Evolutionary conservation across 2,888 invertebrate species (phyloP).

Genomic region (Ischnus inquisitorius): DNA sequence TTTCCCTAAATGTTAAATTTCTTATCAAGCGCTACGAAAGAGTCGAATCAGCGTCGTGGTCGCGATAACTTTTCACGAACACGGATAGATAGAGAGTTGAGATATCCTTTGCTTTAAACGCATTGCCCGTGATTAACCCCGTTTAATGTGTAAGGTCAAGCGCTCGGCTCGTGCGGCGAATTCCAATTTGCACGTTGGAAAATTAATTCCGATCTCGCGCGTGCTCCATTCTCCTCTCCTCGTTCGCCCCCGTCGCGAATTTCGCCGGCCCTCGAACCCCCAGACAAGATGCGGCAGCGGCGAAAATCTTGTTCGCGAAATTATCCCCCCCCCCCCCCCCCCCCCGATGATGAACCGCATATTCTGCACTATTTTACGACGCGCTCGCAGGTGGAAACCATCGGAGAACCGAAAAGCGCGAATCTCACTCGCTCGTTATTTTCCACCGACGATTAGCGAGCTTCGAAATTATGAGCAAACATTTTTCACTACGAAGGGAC

Average conservation of each 20-base stretch:
- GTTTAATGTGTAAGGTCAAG: conserved; percentile 67
- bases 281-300: conserved; percentile 35
- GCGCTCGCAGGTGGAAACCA: conserved; percentile 8
- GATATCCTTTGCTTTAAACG: conserved; percentile 45
- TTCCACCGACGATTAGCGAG: neutral
- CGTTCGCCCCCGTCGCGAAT: conserved; percentile 1
- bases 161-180: conserved; percentile 61
- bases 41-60: conserved; percentile 21
- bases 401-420: neutral
- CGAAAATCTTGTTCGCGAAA: conserved; percentile 32
- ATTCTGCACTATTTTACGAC: neutral
- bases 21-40: neutral
- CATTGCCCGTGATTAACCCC: conserved; percentile 66
- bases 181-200: conserved; percentile 52
- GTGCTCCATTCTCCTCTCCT: conserved; percentile 3
- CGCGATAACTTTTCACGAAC: conserved; percentile 43
- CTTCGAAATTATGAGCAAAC: neutral
- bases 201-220: conserved; percentile 59
- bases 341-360: conserved; percentile 6
- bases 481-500: too few species aligned
- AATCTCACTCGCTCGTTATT: conserved; percentile 9
- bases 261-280: neutral
- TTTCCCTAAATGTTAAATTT: too few species aligned
- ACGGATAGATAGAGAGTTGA: conserved; percentile 25
- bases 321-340: neutral